Percentiles rank a stretch among this genome's conserved stretches.
These are phyloP conservation scores for Pseudoatta argentina DNA, from an alignment of 1,140 invertebrate species.

Conservation along the genomic window DNA sequence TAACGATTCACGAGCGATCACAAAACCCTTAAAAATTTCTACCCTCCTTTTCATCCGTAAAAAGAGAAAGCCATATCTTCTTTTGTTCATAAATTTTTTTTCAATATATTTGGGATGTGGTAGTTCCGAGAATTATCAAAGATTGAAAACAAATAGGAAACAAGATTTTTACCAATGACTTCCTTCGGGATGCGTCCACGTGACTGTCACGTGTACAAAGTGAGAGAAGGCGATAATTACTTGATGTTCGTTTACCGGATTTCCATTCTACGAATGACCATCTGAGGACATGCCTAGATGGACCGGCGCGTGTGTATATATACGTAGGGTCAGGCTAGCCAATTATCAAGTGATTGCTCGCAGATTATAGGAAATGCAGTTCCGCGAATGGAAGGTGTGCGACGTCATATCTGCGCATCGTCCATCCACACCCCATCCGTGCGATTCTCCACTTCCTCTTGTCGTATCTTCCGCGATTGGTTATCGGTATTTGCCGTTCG, in stretches of 20 bases:
- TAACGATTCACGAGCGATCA: too few relatives aligned
- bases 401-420: constrained; percentile 59
- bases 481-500: constrained; percentile 77
- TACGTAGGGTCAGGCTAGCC: constrained; percentile 63
- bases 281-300: constrained; percentile 68
- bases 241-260: constrained; percentile 57
- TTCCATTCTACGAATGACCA: constrained; percentile 69
- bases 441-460: constrained; percentile 71
- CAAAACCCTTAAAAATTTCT: too few relatives aligned
- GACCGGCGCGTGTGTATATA: constrained; percentile 57
- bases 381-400: constrained; percentile 71
- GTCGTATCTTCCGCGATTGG: constrained; percentile 77
- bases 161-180: not conserved
- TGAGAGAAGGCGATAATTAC: constrained; percentile 54
- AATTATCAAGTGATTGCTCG: constrained; percentile 81
- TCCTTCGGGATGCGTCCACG: not conserved
- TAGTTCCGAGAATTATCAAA: not conserved
- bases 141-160: not conserved
- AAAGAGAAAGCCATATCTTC: not conserved
- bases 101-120: not conserved
- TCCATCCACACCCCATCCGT: constrained; percentile 37
- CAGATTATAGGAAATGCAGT: constrained; percentile 82
- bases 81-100: not conserved
- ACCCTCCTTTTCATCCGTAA: not conserved
- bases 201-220: not conserved